A percentile compares a stretch with the other conserved stretches of the same genome.
Conservation (phyloP, 2,888 invertebrate species). For the Enchytraeus crypticus region DNA sequence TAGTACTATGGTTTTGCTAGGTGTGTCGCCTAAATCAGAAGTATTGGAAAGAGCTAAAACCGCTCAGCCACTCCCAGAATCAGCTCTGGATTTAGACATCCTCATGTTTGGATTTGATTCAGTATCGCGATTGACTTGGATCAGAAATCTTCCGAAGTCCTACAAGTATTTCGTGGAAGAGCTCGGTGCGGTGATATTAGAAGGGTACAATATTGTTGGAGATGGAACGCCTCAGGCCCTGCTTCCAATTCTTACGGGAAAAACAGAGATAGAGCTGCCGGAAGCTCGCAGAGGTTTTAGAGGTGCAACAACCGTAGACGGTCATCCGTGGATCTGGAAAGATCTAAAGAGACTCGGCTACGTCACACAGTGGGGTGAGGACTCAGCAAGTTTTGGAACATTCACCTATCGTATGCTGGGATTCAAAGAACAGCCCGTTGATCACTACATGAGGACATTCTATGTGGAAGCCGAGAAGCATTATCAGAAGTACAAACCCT, state of each 20-base stretch:
- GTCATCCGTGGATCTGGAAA: slow-evolving; percentile 79
- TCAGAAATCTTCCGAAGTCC: slow-evolving; percentile 39
- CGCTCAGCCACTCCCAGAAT: not conserved
- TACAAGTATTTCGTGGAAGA: slow-evolving; percentile 34
- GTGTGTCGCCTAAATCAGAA: slow-evolving; percentile 40
- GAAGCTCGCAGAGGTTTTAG: slow-evolving; percentile 25
- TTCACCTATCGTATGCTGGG: slow-evolving; percentile 84
- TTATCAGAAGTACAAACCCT: slow-evolving; percentile 12
- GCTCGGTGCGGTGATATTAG: slow-evolving; percentile 34
- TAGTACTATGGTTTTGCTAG: slow-evolving; percentile 61
- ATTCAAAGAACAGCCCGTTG: slow-evolving; percentile 71
- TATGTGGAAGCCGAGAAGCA: slow-evolving; percentile 21
- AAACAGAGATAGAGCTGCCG: slow-evolving; percentile 25
- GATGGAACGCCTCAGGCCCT: slow-evolving; percentile 30
- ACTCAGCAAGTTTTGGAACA: slow-evolving; percentile 68
- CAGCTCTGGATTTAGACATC: slow-evolving; percentile 17
- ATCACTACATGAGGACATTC: slow-evolving; percentile 79
- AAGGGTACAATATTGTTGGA: slow-evolving; percentile 31
- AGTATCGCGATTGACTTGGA: slow-evolving; percentile 60
- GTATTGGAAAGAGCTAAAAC: not conserved
- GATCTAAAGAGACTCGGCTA: slow-evolving; percentile 56
- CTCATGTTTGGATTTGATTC: slow-evolving; percentile 81
- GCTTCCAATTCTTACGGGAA: slow-evolving; percentile 29
- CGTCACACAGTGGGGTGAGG: slow-evolving; percentile 70
- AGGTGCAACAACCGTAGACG: slow-evolving; percentile 60